Evolutionary conservation across 2,113 vertebrate species (phyloP), one percentile per base, ranked within the genome.

Genomic region (Coryphaenoides rupestris): DNA sequence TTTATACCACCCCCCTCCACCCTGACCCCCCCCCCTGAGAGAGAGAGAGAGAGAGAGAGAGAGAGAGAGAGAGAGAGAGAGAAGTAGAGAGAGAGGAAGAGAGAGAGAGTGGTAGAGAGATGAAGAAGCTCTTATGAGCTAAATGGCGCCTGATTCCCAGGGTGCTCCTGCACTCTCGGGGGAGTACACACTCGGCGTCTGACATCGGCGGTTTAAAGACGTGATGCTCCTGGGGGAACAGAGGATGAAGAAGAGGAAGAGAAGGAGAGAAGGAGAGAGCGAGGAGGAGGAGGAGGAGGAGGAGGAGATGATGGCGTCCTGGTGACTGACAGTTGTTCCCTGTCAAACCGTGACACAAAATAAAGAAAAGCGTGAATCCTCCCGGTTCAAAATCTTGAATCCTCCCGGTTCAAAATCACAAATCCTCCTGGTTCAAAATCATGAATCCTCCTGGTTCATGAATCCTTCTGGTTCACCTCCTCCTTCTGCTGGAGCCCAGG

Each of bases 71-170:
- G 57, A 58, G 45, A 61, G 60, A 61, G 50, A 33, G 23, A 63
- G 16, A 58, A 16, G 33, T 2, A 58, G 24, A 55, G 64, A 71
- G 80, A 80, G 63, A 74, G 80, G 77, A 80, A 60, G 64, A 68
- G 72, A 68, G 55, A 63, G 53, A 67, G 66, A 65, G 74, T 70
- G 79, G 73, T 74, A 75, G 69, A 21, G 58, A 83, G 73, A 75
- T 73, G 71, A 77, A 83, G 77, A 88, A 85, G 71, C 84, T 89
- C 81, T 90, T 77, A 81, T 79, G 75, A 88, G 89, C 89, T 90
- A 89, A 91, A 89, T 89, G 87, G 88, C 70, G 90, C 86, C 83
- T 79, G 84, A 90, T 90, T 90, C 89, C 89, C 88, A 82, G 77
- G 89, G 88, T 89, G 86, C 84, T 87, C 86, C 70, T 74, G 66